Conservation (phyloP, 1,140 invertebrate genomes). For the Harpegnathos saltator region DNA sequence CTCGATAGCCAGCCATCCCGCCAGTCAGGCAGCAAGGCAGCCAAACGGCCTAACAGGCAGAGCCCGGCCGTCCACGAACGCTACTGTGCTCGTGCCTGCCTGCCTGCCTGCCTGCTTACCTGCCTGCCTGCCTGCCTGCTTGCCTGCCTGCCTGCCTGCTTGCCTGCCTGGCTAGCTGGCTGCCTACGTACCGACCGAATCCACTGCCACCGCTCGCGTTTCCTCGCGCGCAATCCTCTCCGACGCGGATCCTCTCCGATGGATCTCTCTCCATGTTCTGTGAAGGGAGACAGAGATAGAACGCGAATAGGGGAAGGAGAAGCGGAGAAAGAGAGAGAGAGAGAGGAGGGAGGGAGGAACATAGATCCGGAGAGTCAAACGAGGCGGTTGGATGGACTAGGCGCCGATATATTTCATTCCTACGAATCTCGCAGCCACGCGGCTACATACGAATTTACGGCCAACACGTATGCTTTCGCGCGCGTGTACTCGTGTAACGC, state of each 20-base stretch:
- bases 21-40: conserved; percentile 78
- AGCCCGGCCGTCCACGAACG: conserved; percentile 59
- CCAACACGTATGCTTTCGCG: background rate
- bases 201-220: conserved; percentile 56
- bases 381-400: conserved; percentile 63
- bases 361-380: conserved; percentile 59
- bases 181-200: conserved; percentile 61
- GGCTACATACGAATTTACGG: conserved; percentile 34
- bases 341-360: background rate
- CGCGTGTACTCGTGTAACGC: background rate
- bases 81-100: conserved; percentile 50
- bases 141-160: conserved; percentile 48
- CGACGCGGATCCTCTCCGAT: conserved; percentile 19
- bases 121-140: too few species aligned
- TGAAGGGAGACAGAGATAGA: conserved; percentile 38
- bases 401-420: conserved; percentile 54
- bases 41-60: conserved; percentile 75
- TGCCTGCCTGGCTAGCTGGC: background rate
- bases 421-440: conserved; percentile 24
- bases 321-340: too few species aligned
- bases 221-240: conserved; percentile 59
- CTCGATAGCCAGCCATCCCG: conserved; percentile 84
- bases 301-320: too few species aligned
- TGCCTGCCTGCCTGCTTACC: conserved; percentile 42
- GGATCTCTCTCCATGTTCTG: conserved; percentile 15